Evolutionary conservation across 2,888 invertebrate genomes (phyloP).

Genomic region (Romanomermis culicivorax): DNA sequence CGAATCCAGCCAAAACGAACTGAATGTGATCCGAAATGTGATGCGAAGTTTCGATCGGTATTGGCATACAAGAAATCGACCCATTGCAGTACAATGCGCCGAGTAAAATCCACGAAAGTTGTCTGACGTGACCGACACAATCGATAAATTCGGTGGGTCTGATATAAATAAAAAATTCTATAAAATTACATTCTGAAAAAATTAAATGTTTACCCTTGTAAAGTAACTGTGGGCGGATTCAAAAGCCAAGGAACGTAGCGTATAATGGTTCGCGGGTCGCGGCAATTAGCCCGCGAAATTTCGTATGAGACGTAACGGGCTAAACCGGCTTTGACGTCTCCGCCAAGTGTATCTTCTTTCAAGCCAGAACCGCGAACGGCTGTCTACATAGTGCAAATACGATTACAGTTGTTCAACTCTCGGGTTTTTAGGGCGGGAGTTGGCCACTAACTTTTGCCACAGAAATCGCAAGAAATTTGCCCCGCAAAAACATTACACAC

Average conservation of each 20-base stretch:
- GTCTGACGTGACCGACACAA: conserved; percentile 74
- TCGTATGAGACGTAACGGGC: conserved; percentile 64
- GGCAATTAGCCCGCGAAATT: conserved; percentile 54
- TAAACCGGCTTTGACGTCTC: conserved; percentile 79
- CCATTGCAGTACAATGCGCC: conserved; percentile 52
- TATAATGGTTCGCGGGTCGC: conserved; percentile 57
- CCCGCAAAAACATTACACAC: no score
- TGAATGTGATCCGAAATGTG: conserved; percentile 93
- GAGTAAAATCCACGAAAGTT: conserved; percentile 80
- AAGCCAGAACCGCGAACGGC: conserved; percentile 15
- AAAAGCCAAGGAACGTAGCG: conserved; percentile 74
- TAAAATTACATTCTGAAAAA: background rate
- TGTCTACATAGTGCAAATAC: no score
- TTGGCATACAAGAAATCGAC: conserved; percentile 43
- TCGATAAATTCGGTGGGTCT: conserved; percentile 67
- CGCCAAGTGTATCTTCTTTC: conserved; percentile 51
- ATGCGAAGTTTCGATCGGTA: conserved; percentile 83
- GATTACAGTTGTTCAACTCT: no score
- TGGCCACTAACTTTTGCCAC: no score
- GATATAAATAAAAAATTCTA: conserved; percentile 10
- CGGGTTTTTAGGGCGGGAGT: no score
- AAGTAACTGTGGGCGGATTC: conserved; percentile 52
- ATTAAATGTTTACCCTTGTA: conserved; percentile 46
- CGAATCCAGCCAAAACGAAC: conserved; percentile 84
- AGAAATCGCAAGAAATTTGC: no score